A percentile compares a stretch with the other conserved stretches of the same genome.
Evolutionary conservation across 2,797 vertebrate species (phyloP).

Genomic region (Buphagus erythrorhynchus): DNA sequence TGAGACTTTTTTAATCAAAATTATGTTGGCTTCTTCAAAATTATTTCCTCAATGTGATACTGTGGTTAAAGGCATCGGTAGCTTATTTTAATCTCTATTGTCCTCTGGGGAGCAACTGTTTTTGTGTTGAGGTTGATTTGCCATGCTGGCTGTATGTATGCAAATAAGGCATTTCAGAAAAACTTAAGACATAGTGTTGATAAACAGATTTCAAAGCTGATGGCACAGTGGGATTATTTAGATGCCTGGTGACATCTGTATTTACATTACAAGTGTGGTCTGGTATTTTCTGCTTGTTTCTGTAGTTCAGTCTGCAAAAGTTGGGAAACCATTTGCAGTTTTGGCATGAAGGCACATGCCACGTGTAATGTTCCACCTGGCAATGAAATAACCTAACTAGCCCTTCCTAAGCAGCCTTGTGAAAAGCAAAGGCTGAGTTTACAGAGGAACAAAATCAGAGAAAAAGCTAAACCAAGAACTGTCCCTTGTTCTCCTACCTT

Average conservation of each 20-base stretch:
- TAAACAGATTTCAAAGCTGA: slow-evolving; percentile 19
- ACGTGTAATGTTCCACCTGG: background rate
- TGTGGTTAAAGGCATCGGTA: background rate
- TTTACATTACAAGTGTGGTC: background rate
- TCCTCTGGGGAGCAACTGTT: background rate
- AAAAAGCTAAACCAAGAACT: background rate
- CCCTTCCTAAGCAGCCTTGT: background rate
- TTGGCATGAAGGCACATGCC: accelerated
- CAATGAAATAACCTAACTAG: background rate
- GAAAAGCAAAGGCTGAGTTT: background rate
- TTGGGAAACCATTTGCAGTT: background rate
- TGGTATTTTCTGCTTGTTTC: background rate
- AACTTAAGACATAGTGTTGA: background rate
- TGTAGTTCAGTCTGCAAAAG: background rate
- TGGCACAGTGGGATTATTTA: background rate
- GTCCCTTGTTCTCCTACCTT: background rate
- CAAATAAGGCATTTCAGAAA: slow-evolving; percentile 2
- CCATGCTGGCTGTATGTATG: background rate
- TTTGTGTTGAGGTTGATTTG: background rate
- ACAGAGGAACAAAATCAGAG: background rate
- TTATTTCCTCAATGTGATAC: background rate
- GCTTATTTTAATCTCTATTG: background rate
- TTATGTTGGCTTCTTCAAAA: background rate
- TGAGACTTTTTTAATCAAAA: background rate
- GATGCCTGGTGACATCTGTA: background rate